Evolutionary conservation across 2,797 vertebrate species (phyloP).

Genomic region (Lacerta viridis): DNA sequence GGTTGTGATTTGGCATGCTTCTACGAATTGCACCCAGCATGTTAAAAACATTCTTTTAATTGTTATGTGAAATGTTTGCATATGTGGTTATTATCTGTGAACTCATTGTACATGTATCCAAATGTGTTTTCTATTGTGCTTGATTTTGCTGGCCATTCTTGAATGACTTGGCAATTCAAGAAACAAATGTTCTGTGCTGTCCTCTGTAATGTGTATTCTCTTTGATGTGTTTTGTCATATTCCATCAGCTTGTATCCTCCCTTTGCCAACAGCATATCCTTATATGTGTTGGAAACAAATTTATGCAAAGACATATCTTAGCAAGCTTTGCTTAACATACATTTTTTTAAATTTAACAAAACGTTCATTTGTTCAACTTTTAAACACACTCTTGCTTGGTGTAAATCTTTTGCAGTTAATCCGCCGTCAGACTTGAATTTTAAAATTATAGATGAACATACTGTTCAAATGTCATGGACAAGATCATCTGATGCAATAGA

Average conservation of each 20-base stretch:
- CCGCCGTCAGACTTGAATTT: slow-evolving; percentile 94
- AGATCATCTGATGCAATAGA: slow-evolving; percentile 86
- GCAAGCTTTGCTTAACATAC: slow-evolving; percentile 79
- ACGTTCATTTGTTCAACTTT: slow-evolving; percentile 58
- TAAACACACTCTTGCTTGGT: slow-evolving; percentile 66
- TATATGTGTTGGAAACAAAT: slow-evolving; percentile 93
- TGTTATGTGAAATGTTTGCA: slow-evolving; percentile 92
- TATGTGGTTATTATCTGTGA: slow-evolving; percentile 88
- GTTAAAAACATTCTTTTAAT: slow-evolving; percentile 86
- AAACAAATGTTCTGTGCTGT: slow-evolving; percentile 92
- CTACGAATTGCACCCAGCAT: slow-evolving; percentile 90
- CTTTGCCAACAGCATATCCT: slow-evolving; percentile 94
- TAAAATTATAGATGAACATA: slow-evolving; percentile 95
- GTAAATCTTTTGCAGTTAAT: slow-evolving; percentile 87
- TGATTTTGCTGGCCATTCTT: slow-evolving; percentile 92
- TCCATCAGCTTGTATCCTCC: slow-evolving; percentile 84
- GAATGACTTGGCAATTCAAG: slow-evolving; percentile 94
- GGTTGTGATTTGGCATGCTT: slow-evolving; percentile 88
- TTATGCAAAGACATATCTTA: slow-evolving; percentile 88
- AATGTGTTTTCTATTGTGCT: slow-evolving; percentile 91
- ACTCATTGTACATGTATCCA: slow-evolving; percentile 87
- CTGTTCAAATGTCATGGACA: slow-evolving; percentile 95
- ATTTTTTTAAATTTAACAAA: slow-evolving; percentile 68
- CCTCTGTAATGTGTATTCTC: slow-evolving; percentile 89
- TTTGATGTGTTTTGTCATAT: slow-evolving; percentile 87